These are phyloP conservation scores for Gryon sp. DNA, from an alignment of 1,140 invertebrate genomes.

Conservation along the genomic window DNA sequence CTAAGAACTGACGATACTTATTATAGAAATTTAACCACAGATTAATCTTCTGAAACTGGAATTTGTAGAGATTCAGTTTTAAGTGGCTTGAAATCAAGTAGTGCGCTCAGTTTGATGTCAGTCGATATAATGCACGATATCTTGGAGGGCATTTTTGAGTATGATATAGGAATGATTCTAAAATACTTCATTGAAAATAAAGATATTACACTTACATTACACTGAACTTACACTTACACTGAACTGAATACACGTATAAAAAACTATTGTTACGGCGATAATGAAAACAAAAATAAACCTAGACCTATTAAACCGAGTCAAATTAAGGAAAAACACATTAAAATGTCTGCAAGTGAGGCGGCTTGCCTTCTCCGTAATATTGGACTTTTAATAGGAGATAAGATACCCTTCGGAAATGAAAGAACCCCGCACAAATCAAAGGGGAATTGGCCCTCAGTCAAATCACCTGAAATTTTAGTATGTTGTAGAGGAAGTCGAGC, in stretches of 20 bases:
- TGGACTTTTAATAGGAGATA: slow-evolving; percentile 34
- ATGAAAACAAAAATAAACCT: slow-evolving; percentile 30
- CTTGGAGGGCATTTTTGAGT: slow-evolving; percentile 9
- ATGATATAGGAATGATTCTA: slow-evolving; percentile 27
- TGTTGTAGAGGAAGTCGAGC: too few relatives aligned
- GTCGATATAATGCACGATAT: slow-evolving; percentile 34
- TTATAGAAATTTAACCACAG: slow-evolving; percentile 3
- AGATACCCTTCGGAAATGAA: slow-evolving; percentile 10
- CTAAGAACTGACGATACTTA: slow-evolving; percentile 32
- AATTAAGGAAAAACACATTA: slow-evolving; percentile 28
- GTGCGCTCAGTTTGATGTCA: slow-evolving; percentile 11
- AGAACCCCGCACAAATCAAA: too few relatives aligned
- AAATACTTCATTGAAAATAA: too few relatives aligned
- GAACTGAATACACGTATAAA: slow-evolving; percentile 29
- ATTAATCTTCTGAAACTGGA: slow-evolving; percentile 8
- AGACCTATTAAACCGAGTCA: slow-evolving; percentile 8
- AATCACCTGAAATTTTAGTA: too few relatives aligned
- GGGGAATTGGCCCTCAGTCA: too few relatives aligned
- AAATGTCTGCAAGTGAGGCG: slow-evolving; percentile 46
- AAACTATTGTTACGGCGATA: slow-evolving; percentile 7
- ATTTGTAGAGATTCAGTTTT: slow-evolving; percentile 12
- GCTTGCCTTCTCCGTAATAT: slow-evolving; percentile 25
- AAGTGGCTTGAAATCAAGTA: slow-evolving; percentile 15
- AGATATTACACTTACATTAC: slow-evolving; percentile 8
- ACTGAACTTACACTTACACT: too few relatives aligned